Base-by-base conservation (phyloP, 2,113 vertebrate genomes). In the Psettodes erumei region DNA sequence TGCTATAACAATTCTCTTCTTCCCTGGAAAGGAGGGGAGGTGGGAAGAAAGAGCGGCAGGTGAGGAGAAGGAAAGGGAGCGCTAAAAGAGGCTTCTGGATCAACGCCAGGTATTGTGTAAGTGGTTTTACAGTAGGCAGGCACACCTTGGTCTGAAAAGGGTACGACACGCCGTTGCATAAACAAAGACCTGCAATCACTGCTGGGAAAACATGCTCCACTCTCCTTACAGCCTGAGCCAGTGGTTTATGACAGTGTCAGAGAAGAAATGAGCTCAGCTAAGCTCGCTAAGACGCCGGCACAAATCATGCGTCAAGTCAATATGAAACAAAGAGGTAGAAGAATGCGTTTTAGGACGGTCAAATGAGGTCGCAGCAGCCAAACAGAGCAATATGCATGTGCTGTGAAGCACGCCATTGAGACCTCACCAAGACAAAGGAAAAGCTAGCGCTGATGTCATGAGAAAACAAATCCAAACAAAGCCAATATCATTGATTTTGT, bases 51-150 rank as follows among this genome's bases (percentile, higher is more conserved):
- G 35, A 55, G 64, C 13, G 66, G 30, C 69, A 67, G 81, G 75
- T 65, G 53, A 71, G 13, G 35, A 30, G 54, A 51, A 23, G 19
- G 62, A 81, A 66, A 75, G 40, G 47, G 45, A 58, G 66, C 1
- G 33, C 48, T 53, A 71, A 71, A 66, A 32, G 13, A 71, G 67
- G 48, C 56, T 27, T 48, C n/a, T 85, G 88, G 86, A 69, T 23
- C 1, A 0, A 27, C 0, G 81, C 85, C 88, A 87, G 79, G 48
- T 71, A 74, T 88, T 88, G 83, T 85, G 81, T 59, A 73, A 81
- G 71, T 21, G 62, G 45, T 61, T 83, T 63, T 48, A 74, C 64
- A 79, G 77, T 77, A 75, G 40, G 62, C 58, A 40, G 71, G 58
- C 86, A 69, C 87, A 73, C 86, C 84, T 79, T 64, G 56, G 70